Conservation (phyloP, 2,888 invertebrate genomes). For the Dysmachus trigonus region DNA sequence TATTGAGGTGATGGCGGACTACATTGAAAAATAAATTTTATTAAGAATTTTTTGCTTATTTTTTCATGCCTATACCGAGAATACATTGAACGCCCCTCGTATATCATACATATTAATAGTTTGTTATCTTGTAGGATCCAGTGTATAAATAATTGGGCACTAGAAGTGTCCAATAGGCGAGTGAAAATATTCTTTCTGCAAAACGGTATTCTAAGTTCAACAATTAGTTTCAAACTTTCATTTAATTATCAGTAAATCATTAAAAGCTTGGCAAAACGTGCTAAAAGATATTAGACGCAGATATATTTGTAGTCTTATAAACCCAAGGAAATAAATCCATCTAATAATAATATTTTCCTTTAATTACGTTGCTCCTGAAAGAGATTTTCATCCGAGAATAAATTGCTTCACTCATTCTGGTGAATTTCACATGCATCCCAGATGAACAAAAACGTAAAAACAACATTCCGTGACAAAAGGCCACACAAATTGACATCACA, state of each 20-base stretch:
- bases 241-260: neutral
- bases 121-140: too few species aligned
- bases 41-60: too few species aligned
- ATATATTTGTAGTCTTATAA: neutral
- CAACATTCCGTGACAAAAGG: slow-evolving; percentile 1
- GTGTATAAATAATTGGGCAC: too few species aligned
- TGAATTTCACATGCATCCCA: slow-evolving; percentile 1
- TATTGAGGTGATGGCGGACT: too few species aligned
- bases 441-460: neutral
- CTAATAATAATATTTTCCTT: neutral
- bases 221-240: too few species aligned
- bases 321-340: neutral
- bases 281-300: neutral
- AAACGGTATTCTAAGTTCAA: too few species aligned
- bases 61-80: too few species aligned
- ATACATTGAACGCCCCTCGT: too few species aligned
- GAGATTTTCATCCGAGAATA: neutral
- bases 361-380: neutral
- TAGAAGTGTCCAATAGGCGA: too few species aligned
- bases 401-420: neutral
- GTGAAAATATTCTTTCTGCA: too few species aligned
- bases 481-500: slow-evolving; percentile 7
- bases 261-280: neutral
- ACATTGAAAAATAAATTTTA: too few species aligned
- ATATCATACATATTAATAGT: too few species aligned